Evolutionary conservation across 1,140 invertebrate genomes (phyloP).

Genomic region (Megalopta genalis): DNA sequence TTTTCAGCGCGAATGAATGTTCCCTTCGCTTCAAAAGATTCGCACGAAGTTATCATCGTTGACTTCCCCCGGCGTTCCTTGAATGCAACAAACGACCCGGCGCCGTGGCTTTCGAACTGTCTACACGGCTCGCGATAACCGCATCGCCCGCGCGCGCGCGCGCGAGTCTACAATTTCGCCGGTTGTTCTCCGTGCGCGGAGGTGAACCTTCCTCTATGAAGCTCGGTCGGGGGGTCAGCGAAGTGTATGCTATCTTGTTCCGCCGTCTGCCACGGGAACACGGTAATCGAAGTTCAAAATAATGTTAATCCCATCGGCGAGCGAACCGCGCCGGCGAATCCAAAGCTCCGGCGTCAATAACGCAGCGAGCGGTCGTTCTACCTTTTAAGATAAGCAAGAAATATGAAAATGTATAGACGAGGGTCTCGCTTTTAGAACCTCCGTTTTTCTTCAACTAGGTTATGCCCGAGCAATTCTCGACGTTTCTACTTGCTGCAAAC

Average conservation of each 20-base stretch:
- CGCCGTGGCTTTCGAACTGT: background rate
- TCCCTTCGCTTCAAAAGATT: slow-evolving; percentile 31
- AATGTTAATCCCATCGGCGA: background rate
- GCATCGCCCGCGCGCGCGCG: background rate
- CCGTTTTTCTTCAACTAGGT: background rate
- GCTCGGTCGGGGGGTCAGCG: background rate
- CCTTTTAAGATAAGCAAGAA: background rate
- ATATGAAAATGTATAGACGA: background rate
- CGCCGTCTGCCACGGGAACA: background rate
- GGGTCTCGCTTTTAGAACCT: background rate
- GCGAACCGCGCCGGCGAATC: no score
- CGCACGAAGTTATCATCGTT: slow-evolving; percentile 27
- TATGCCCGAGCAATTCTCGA: background rate
- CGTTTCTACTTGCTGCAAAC: background rate
- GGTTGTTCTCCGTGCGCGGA: background rate
- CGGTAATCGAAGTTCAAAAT: background rate
- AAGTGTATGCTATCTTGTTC: background rate
- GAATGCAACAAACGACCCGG: background rate
- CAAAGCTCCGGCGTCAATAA: background rate
- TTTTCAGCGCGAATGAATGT: slow-evolving; percentile 24
- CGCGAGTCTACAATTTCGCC: background rate
- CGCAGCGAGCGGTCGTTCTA: background rate
- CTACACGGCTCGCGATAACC: background rate
- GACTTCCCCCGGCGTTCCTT: slow-evolving; percentile 22
- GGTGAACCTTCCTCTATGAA: no score